A percentile compares a stretch with the other conserved stretches of the same genome.
Evolutionary conservation across 2,113 vertebrate species (phyloP).

Genomic region (Petaurus breviceps): DNA sequence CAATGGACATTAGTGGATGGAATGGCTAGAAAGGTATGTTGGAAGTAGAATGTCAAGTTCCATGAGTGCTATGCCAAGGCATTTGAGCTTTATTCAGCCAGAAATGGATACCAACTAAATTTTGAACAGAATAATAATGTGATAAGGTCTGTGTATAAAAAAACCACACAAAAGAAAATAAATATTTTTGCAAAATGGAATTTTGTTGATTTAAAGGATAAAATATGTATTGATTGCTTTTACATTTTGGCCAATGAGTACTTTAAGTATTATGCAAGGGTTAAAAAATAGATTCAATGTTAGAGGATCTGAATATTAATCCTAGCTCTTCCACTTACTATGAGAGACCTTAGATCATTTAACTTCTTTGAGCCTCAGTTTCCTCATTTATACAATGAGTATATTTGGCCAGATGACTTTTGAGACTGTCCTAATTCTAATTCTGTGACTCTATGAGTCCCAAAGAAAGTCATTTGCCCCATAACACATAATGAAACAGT

Average conservation of each 20-base stretch:
- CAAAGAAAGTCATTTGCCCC: not conserved
- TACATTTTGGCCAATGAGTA: not conserved
- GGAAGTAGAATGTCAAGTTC: not conserved
- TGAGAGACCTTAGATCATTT: not conserved
- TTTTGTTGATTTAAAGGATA: not conserved
- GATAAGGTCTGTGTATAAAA: not conserved
- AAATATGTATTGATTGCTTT: not conserved
- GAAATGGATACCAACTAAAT: not conserved
- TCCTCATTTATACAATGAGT: not conserved
- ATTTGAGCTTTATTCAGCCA: not conserved
- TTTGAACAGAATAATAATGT: not conserved
- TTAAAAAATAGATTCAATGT: not conserved
- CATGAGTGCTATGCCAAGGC: not conserved
- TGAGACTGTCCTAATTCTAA: not conserved
- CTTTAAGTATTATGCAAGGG: not conserved
- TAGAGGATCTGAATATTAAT: not conserved
- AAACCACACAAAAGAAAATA: not conserved
- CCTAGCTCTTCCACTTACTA: not conserved
- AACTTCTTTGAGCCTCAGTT: not conserved
- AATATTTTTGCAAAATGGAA: not conserved
- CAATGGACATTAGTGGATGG: not conserved
- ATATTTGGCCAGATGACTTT: not conserved
- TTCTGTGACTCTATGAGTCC: not conserved
- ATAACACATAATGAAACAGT: not conserved
- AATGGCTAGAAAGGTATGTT: not conserved